These are phyloP conservation scores for Ditylenchus dipsaci DNA, from an alignment of 1,140 invertebrate species.

Conservation along the genomic window DNA sequence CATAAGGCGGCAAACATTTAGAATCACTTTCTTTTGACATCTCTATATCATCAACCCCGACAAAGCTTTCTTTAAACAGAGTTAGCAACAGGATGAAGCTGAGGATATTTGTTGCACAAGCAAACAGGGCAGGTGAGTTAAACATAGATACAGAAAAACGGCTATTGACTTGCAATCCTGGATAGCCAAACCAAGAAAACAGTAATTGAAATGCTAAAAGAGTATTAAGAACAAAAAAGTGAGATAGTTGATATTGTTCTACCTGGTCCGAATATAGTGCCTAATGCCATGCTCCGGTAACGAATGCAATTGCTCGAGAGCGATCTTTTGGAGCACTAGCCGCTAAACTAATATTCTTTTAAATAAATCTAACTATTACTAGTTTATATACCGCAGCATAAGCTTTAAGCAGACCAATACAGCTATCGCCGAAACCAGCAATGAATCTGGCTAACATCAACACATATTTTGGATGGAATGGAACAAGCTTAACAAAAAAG, in stretches of 20 bases:
- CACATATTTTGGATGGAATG: conserved; percentile 10
- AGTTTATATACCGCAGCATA: conserved; percentile 17
- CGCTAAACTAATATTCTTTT: too few relatives aligned
- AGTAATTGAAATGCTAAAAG: conserved; percentile 27
- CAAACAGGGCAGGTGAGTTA: conserved; percentile 21
- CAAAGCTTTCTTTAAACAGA: conserved; percentile 12
- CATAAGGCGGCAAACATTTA: conserved; percentile 26
- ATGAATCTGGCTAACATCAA: conserved; percentile 37
- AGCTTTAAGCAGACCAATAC: conserved; percentile 19
- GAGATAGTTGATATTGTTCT: too few relatives aligned
- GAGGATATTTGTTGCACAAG: conserved; percentile 8
- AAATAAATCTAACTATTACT: too few relatives aligned
- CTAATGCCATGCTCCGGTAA: conserved; percentile 28
- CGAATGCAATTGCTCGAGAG: conserved; percentile 31
- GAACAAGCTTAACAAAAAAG: conserved; percentile 40
- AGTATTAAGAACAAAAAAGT: neutral
- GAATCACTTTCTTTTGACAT: too few relatives aligned
- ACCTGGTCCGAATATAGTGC: conserved; percentile 22
- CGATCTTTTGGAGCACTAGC: conserved; percentile 13
- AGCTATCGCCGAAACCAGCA: conserved; percentile 37
- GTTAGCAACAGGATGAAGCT: conserved; percentile 9
- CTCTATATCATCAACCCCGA: conserved; percentile 17
- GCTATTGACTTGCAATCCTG: conserved; percentile 7
- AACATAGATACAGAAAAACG: conserved; percentile 15
- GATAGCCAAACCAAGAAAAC: conserved; percentile 28